phyloP scores from a whole-genome alignment of 2,888 invertebrate genomes.

The Unio pictorum region DNA sequence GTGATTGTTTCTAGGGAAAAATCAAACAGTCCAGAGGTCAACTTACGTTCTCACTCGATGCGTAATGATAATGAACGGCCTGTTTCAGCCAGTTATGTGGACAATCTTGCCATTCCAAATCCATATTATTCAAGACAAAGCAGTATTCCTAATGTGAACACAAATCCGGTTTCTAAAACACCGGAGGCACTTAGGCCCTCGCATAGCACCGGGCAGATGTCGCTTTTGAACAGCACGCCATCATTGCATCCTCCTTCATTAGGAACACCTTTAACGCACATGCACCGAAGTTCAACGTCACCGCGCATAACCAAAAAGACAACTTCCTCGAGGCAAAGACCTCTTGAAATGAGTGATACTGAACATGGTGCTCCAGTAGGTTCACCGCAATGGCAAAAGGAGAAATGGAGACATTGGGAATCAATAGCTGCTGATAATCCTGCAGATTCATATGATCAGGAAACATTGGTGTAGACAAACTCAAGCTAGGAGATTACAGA shows the following conservation, averaged over 20 bases:
- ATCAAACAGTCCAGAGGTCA: slow-evolving; percentile 42
- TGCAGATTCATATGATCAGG: slow-evolving; percentile 58
- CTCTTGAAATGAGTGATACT: slow-evolving; percentile 39
- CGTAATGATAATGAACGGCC: slow-evolving; percentile 51
- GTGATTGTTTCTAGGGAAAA: slow-evolving; percentile 42
- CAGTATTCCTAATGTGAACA: slow-evolving; percentile 19
- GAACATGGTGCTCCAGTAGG: slow-evolving; percentile 33
- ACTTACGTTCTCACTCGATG: slow-evolving; percentile 39
- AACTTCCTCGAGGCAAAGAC: slow-evolving; percentile 46
- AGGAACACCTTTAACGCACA: too few relatives aligned
- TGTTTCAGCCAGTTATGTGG: slow-evolving; percentile 44
- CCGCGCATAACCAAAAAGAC: slow-evolving; percentile 35
- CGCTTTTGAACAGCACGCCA: slow-evolving; percentile 21
- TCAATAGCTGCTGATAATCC: slow-evolving; percentile 52
- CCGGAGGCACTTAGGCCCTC: too few relatives aligned
- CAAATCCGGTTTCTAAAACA: slow-evolving; percentile 13
- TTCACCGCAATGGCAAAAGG: slow-evolving; percentile 59
- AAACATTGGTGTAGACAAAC: slow-evolving; percentile 60
- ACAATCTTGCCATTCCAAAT: slow-evolving; percentile 59
- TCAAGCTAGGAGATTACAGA: too few relatives aligned
- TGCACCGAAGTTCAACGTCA: slow-evolving; percentile 43
- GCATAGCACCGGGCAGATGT: too few relatives aligned
- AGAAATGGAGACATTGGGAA: slow-evolving; percentile 66
- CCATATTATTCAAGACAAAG: slow-evolving; percentile 40
- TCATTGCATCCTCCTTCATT: slow-evolving; percentile 13